Conservation (phyloP, 2,113 vertebrate species). For the Salvelinus alpinus region DNA sequence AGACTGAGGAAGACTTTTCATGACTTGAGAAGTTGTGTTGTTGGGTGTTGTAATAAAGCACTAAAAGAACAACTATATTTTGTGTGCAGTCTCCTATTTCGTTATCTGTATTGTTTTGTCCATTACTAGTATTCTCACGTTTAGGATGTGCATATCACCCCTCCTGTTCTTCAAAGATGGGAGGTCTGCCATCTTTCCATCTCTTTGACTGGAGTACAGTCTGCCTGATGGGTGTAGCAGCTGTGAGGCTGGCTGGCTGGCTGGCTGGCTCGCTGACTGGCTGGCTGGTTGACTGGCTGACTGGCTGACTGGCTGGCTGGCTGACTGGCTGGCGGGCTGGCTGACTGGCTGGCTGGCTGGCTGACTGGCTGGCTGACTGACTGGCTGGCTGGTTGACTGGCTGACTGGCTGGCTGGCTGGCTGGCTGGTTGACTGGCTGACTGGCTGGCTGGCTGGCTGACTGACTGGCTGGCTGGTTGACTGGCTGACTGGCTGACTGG, state of each 20-base stretch:
- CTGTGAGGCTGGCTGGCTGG: slow-evolving; percentile 49
- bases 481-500: slow-evolving; percentile 6
- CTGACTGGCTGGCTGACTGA: slow-evolving; percentile 43
- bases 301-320: slow-evolving; percentile 9
- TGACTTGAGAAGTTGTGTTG: too few species aligned
- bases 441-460: slow-evolving; percentile 26
- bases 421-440: slow-evolving; percentile 13
- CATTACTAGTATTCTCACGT: too few species aligned
- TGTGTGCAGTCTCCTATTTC: too few species aligned
- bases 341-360: background rate
- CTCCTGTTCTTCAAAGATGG: too few species aligned
- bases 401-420: slow-evolving; percentile 25
- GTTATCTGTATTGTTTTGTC: too few species aligned
- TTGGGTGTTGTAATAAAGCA: too few species aligned
- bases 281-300: slow-evolving; percentile 28
- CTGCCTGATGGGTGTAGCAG: slow-evolving; percentile 21
- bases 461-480: slow-evolving; percentile 15
- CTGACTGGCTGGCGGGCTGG: slow-evolving; percentile 10
- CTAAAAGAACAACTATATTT: too few species aligned
- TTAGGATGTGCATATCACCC: too few species aligned
- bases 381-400: slow-evolving; percentile 17
- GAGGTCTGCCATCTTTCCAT: background rate
- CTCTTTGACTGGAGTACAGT: background rate
- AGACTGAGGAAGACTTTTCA: too few species aligned
- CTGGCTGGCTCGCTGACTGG: slow-evolving; percentile 6